Conservation (phyloP, 2,888 invertebrate species). For the Heliconius erato region DNA sequence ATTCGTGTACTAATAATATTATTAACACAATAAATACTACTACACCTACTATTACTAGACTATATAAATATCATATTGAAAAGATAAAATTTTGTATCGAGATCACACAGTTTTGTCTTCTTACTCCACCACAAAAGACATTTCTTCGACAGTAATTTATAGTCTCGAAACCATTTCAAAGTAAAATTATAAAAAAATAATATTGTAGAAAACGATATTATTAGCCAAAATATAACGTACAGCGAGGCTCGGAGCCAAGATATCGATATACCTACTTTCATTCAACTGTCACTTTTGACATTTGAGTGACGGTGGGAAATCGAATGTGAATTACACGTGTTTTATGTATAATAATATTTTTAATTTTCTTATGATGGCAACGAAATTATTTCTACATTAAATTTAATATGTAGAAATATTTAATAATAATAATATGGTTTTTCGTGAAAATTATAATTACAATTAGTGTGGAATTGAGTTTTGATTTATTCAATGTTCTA, state of each 20-base stretch:
- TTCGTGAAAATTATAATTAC: no score
- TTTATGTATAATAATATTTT: neutral
- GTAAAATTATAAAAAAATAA: neutral
- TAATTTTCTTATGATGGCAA: slow-evolving; percentile 11
- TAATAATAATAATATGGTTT: no score
- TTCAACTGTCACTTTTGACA: slow-evolving; percentile 24
- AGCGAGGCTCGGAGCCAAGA: slow-evolving; percentile 16
- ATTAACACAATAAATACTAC: neutral
- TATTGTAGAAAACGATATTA: neutral
- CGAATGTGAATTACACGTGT: slow-evolving; percentile 12
- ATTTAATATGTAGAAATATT: neutral
- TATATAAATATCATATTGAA: neutral
- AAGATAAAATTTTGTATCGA: neutral
- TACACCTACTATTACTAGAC: neutral
- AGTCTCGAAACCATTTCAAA: slow-evolving; percentile 7
- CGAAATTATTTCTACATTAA: neutral
- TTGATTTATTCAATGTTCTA: no score
- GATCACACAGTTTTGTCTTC: neutral
- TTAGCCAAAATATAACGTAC: slow-evolving; percentile 10
- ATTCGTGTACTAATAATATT: neutral
- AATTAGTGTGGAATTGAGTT: no score
- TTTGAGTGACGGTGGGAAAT: slow-evolving; percentile 21
- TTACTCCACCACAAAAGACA: neutral
- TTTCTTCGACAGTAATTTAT: slow-evolving; percentile 15
- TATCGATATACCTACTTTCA: slow-evolving; percentile 29